Conservation (phyloP, 2,797 vertebrate genomes). For the Thalassophryne amazonica region DNA sequence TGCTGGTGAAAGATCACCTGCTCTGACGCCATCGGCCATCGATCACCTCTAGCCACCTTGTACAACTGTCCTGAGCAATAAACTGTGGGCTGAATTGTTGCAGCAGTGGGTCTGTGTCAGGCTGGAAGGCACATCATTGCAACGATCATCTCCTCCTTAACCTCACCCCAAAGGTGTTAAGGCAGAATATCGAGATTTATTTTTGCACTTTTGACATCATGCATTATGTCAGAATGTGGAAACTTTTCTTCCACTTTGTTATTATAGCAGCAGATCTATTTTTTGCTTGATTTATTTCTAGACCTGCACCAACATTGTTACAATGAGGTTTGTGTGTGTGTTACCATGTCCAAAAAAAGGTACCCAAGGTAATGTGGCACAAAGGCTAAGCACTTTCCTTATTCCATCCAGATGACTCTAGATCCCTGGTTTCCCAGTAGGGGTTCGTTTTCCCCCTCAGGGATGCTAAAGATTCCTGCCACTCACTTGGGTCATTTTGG, state of each 20-base stretch:
- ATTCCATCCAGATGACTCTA: too few species aligned
- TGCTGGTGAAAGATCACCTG: conserved; percentile 60
- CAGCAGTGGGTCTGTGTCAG: conserved; percentile 18
- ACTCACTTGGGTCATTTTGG: too few species aligned
- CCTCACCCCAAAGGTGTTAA: neutral
- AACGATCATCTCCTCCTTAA: conserved; percentile 26
- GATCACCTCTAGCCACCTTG: conserved; percentile 55
- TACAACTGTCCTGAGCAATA: conserved; percentile 39
- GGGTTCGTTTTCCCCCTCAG: too few species aligned
- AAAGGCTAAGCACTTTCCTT: too few species aligned
- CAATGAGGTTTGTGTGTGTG: too few species aligned
- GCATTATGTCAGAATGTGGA: conserved; percentile 1
- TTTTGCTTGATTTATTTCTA: conserved; percentile 10
- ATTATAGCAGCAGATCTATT: neutral
- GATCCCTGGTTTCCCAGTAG: too few species aligned
- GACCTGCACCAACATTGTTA: too few species aligned
- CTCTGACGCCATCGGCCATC: conserved; percentile 52
- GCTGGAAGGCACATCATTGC: conserved; percentile 17
- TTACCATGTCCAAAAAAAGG: too few species aligned
- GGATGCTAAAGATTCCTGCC: too few species aligned
- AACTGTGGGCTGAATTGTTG: conserved; percentile 38
- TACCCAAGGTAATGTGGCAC: too few species aligned
- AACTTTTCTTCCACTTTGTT: conserved; percentile 5
- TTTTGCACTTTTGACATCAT: conserved; percentile 12
- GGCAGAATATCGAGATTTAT: neutral